Evolutionary conservation across 2,888 invertebrate species (phyloP), one percentile per base, ranked within the genome.

Genomic region (Nowickia ferox): DNA sequence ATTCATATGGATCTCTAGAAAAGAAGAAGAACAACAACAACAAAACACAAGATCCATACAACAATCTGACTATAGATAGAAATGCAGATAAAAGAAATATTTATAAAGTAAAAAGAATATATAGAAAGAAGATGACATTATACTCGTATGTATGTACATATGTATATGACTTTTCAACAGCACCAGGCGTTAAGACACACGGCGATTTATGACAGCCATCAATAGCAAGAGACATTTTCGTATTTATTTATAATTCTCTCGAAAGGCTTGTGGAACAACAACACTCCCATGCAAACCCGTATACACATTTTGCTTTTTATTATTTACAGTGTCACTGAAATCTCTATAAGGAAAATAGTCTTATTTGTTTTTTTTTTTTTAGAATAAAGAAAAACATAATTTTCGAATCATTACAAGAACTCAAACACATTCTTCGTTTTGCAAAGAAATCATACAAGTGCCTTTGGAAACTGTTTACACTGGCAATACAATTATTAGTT

Each of bases 151-250:
- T 22, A 2, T 22, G 2, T 22, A 22, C 2, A 22, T 22, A 22
- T 22, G 30, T 30, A 30, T 30, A 53, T 61, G 69, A 48, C 65
- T 61, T 75, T 53, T 69, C 75, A 79, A 51, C 75, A 72, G 48
- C 83, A 86, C 22, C 86, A 83, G 83, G 79, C 86, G 79, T 80
- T 83, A 79, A 74, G 74, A 83, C 82, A 79, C 85, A 83, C 82
- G 79, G 81, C 77, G 86, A 88, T 87, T 88, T 88, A 88, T 88
- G 88, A 88, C 88, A 86, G 84, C 84, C 84, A 87, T 88, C 88
- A 87, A 87, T 87, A 69, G 78, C 75, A 71, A 75, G 77, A 78
- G 69, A 40, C 75, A 82, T 75, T 76, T 86, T 76, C 66, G 76
- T 83, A 83, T 79, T 86, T 86, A 76, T 75, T 82, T 79, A 55